These are phyloP conservation scores for Drosophila meridiana DNA, from an alignment of 2,888 invertebrate species.

Conservation along the genomic window DNA sequence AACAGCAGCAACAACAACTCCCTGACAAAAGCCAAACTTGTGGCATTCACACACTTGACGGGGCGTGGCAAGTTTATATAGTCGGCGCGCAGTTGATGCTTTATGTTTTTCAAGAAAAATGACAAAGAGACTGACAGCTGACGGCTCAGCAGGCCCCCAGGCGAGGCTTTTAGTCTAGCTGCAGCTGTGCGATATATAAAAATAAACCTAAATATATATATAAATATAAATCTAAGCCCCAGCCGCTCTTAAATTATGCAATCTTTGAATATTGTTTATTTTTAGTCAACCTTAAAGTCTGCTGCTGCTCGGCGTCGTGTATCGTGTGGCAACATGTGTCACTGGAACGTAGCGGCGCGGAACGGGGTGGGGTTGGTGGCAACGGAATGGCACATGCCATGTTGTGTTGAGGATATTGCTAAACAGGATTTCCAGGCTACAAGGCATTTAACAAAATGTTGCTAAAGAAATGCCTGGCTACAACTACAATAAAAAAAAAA, in stretches of 20 bases:
- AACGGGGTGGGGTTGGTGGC: neutral
- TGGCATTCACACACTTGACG: constrained; percentile 26
- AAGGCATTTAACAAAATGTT: constrained; percentile 71
- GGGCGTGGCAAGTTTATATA: constrained; percentile 21
- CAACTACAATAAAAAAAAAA: constrained; percentile 10
- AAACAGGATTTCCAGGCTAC: constrained; percentile 77
- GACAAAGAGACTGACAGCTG: constrained; percentile 7
- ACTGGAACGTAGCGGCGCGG: constrained; percentile 2
- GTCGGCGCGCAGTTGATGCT: constrained; percentile 13
- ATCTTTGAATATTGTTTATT: neutral
- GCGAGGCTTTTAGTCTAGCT: neutral
- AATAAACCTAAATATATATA: neutral
- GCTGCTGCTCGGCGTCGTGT: constrained; percentile 4
- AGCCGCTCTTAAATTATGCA: neutral
- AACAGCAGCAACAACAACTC: constrained; percentile 10
- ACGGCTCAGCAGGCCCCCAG: neutral
- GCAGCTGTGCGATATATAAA: neutral
- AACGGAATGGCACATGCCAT: constrained; percentile 40
- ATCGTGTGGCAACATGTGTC: constrained; percentile 43
- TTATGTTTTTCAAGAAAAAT: constrained; percentile 10
- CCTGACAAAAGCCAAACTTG: constrained; percentile 41
- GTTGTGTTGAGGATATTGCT: constrained; percentile 66
- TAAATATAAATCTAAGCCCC: neutral
- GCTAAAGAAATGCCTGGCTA: constrained; percentile 51
- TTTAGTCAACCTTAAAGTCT: constrained; percentile 21